Evolutionary conservation across 2,888 invertebrate species (phyloP).

Genomic region (Muschampia plurimacula): DNA sequence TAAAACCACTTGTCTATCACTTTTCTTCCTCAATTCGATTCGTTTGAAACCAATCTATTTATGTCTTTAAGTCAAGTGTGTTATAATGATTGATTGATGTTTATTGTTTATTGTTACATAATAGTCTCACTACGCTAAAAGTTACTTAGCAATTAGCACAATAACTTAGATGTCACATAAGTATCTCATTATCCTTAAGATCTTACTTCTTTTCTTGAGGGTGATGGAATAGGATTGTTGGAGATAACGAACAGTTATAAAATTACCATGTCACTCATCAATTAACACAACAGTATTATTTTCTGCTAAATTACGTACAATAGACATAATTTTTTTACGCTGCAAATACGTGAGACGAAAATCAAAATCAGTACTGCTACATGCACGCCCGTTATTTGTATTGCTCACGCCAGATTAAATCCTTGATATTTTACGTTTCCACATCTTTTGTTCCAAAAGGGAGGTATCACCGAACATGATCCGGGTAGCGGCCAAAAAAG

Average conservation of each 20-base stretch:
- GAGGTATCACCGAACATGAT: slow-evolving; percentile 49
- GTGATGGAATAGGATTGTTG: too few species aligned
- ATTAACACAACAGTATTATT: too few species aligned
- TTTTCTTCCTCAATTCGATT: slow-evolving; percentile 40
- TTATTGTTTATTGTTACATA: neutral
- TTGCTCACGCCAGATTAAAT: slow-evolving; percentile 8
- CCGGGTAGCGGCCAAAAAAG: slow-evolving; percentile 49
- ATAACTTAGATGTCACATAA: neutral
- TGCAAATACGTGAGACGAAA: neutral
- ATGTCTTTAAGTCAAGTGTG: slow-evolving; percentile 16
- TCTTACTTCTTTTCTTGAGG: too few species aligned
- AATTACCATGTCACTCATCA: too few species aligned
- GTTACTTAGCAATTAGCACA: neutral
- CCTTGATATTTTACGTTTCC: slow-evolving; percentile 25
- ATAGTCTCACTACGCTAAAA: neutral
- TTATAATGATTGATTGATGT: neutral
- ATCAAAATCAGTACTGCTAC: neutral
- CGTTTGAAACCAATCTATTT: slow-evolving; percentile 18
- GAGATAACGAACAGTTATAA: too few species aligned
- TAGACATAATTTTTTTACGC: neutral
- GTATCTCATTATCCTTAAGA: neutral
- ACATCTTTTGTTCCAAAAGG: slow-evolving; percentile 25
- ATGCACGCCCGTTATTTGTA: neutral
- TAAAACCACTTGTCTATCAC: slow-evolving; percentile 45
- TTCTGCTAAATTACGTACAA: neutral